Conservation (phyloP, 2,888 invertebrate genomes). For the Craniophora ligustri region DNA sequence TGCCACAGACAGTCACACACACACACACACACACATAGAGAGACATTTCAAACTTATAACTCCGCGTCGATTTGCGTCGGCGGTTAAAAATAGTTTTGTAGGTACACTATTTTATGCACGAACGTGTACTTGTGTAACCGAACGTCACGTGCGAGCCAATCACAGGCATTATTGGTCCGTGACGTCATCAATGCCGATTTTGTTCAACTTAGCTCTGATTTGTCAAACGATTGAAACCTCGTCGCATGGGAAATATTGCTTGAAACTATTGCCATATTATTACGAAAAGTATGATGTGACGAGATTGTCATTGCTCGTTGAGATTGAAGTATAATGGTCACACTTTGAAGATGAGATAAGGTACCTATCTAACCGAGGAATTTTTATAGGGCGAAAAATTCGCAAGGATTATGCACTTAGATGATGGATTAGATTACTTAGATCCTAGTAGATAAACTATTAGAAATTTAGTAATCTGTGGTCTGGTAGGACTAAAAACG, state of each 20-base stretch:
- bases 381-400: no score
- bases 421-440: no score
- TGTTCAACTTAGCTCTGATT: slow-evolving; percentile 60
- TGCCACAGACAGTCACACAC: no score
- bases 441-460: no score
- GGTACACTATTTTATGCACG: slow-evolving; percentile 40
- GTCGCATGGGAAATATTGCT: slow-evolving; percentile 46
- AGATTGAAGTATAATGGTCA: slow-evolving; percentile 41
- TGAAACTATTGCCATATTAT: slow-evolving; percentile 24
- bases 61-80: no score
- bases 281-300: slow-evolving; percentile 16
- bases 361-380: no score
- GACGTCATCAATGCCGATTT: slow-evolving; percentile 74
- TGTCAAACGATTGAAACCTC: slow-evolving; percentile 61
- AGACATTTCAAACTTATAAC: no score
- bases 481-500: no score
- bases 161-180: slow-evolving; percentile 71
- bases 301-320: slow-evolving; percentile 39
- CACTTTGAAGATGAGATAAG: slow-evolving; percentile 16
- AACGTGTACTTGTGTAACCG: slow-evolving; percentile 57
- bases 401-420: no score
- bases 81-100: no score
- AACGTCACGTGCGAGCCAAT: slow-evolving; percentile 71
- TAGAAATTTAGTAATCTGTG: no score
- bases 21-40: no score